Evolutionary conservation across 2,113 vertebrate genomes (phyloP).

Genomic region (Vicugna pacos): DNA sequence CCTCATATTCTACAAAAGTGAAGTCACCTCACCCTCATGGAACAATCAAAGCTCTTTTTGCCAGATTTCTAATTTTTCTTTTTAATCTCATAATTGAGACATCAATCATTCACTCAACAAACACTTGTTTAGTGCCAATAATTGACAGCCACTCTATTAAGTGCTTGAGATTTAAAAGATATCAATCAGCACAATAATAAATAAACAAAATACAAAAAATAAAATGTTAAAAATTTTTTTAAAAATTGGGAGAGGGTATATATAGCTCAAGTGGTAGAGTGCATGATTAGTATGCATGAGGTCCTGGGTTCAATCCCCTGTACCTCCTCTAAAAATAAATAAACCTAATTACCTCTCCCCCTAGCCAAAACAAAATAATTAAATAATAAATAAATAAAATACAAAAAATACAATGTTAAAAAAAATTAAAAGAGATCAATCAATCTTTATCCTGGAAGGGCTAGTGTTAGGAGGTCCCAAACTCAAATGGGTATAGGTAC

Average conservation of each 20-base stretch:
- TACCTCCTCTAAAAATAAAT: no score
- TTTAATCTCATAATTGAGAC: neutral
- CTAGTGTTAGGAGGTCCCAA: neutral
- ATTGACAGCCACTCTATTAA: neutral
- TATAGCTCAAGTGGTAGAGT: no score
- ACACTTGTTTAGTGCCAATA: neutral
- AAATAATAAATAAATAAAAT: no score
- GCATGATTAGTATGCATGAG: no score
- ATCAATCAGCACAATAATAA: neutral
- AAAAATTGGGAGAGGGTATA: no score
- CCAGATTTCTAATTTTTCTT: neutral
- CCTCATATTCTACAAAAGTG: neutral
- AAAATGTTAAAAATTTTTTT: no score
- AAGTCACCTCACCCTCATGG: neutral
- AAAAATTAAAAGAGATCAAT: neutral
- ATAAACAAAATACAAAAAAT: no score
- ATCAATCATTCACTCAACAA: conserved; percentile 21
- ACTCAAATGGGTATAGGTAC: neutral
- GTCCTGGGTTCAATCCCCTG: no score
- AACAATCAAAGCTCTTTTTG: neutral
- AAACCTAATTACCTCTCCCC: no score
- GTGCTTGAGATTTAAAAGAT: conserved; percentile 23
- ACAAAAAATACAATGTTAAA: no score
- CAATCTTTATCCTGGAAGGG: neutral
- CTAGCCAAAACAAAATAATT: no score